Evolutionary conservation across 2,797 vertebrate species (phyloP), one percentile per base, ranked within the genome.

Genomic region (Ptychobarbus kaznakovi): DNA sequence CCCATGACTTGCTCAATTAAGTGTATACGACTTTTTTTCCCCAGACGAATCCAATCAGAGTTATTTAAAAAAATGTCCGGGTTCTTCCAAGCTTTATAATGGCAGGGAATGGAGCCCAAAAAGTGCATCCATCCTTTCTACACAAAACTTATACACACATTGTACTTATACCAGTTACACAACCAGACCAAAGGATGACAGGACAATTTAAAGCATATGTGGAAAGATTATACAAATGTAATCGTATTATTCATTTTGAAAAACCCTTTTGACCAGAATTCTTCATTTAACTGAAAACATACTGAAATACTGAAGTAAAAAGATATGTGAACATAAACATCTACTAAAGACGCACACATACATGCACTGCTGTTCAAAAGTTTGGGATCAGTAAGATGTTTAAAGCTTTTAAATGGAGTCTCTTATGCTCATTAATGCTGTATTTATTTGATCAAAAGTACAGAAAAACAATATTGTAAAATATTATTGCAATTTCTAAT

Each of bases 141-240:
- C 66, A 70, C 66, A 79, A 74, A 38, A 87, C 81, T 44, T 65
- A 61, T 25, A 61, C 16, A 70, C 75, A 80, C 76, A 80, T 70
- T 84, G 40, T 16, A 76, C 84, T 76, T 70, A 78, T 51, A 86
- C 80, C 81, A 85, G 40, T 25, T 3, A 46, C 84, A n/a, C 25
- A 80, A 80, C 38, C 79, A 53, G 81, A 82, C 28, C 69, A 44
- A 42, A 65, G 76, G 73, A 13, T 49, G 46, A 86, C 73, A 70
- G 70, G 22, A 9, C 40, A 22, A 25, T 70, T n/a, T 25, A 44
- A 44, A 44, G 6, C 68, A 42, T 13, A n/a, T 42, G 20, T 42
- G 38, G 11, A 6, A 46, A 16, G 70, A 15, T 46, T 46, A 46
- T 1, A 46, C 1, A 46, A 46, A 46, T 16, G 7, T 46, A 16